Evolutionary conservation across 2,888 invertebrate species (phyloP), one percentile per base, ranked within the genome.

Genomic region (Limenitis camilla): DNA sequence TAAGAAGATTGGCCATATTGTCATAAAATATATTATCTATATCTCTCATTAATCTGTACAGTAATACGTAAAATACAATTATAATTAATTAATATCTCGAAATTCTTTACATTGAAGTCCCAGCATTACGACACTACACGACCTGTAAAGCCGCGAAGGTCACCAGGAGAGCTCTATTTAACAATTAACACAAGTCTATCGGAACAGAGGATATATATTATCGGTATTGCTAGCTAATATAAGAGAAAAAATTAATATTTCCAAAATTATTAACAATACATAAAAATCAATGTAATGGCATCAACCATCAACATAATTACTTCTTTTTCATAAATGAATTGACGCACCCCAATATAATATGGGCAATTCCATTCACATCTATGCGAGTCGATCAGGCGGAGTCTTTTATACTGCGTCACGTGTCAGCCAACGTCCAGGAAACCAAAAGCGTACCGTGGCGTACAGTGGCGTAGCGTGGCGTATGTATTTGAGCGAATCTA

Each of bases 371-470:
- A 81, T 86, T 85, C 83, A 74, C 76, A 85, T 85, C 76, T 76
- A 78, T 72, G 66, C 52, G 63, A 75, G 69, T 72, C 69, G 77
- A 81, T 86, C 84, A 79, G 79, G 80, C 86, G 81, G 80, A 86
- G 76, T 77, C 78, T 81, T 85, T 86, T 83, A 78, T 84, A 81
- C 80, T 80, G 73, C 76, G 86, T 76, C 86, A 81, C 87, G 86
- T 85, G 86, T 72, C 79, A 70, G 65, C 71, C 79, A 67, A 63
- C 78, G 79, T 74, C 72, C 85, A 84, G 84, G 84, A 85, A 85
- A 83, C 84, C 79, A 67, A 67, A 63, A 63, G 72, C 68, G 64
- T 61, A 35, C 59, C 61, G 69, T 65, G 71, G 66, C 69, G 74
- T 72, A 78, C 19, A 19, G 19, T 19, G 19, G 19, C 19, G 64